These are phyloP conservation scores for Menura novaehollandiae DNA, from an alignment of 2,113 vertebrate species.

Conservation along the genomic window DNA sequence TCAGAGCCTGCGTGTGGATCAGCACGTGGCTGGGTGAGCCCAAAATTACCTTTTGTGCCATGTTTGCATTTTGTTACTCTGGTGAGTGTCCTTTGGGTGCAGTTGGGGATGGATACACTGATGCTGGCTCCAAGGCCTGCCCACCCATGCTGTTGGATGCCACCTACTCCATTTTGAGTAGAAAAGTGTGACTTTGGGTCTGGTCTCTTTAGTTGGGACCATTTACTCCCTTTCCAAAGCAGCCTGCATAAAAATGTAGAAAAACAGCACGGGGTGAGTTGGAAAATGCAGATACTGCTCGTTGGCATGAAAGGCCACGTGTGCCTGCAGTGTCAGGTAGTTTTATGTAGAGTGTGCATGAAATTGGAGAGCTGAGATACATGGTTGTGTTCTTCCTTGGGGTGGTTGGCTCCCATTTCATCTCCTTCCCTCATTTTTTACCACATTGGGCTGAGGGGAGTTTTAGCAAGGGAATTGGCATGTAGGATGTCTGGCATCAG, in stretches of 20 bases:
- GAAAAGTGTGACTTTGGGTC: not conserved
- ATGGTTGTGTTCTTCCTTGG: not conserved
- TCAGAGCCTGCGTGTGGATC: not conserved
- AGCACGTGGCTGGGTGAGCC: not conserved
- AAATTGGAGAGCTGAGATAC: not conserved
- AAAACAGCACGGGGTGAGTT: not conserved
- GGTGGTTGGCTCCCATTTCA: not conserved
- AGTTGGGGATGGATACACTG: not conserved
- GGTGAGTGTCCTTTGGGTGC: not conserved
- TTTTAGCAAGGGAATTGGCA: not conserved
- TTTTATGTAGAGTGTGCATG: not conserved
- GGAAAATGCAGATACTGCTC: not conserved
- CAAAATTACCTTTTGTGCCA: not conserved
- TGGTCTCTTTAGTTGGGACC: not conserved
- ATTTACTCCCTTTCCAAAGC: not conserved
- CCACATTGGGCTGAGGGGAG: not conserved
- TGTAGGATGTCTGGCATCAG: not conserved
- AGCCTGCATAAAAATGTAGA: not conserved
- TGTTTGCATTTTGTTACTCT: not conserved
- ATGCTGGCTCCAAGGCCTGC: not conserved
- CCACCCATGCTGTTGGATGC: not conserved
- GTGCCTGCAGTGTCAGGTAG: not conserved
- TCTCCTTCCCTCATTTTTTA: not conserved
- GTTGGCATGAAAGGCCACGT: not conserved
- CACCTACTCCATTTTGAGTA: not conserved